Percentiles rank a stretch among this genome's conserved stretches.
phyloP scores from a whole-genome alignment of 2,797 vertebrate species.

The Chaetodon trifasciatus region DNA sequence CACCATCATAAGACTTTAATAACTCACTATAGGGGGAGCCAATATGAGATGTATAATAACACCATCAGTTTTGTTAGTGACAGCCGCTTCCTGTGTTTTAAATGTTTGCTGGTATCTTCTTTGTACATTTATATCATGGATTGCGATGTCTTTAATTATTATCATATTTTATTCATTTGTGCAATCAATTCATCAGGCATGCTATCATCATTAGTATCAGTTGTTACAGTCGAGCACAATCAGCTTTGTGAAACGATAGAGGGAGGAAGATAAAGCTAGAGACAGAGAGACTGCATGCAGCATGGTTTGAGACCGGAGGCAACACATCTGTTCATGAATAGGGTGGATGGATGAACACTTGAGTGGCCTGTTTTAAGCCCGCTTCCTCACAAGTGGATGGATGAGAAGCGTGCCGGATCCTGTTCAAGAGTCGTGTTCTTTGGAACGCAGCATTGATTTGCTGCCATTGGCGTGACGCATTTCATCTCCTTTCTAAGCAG shows the following conservation, averaged over 20 bases:
- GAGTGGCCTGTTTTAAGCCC: conserved; percentile 41
- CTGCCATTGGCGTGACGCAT: neutral
- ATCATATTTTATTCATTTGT: conserved; percentile 3
- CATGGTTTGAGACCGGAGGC: conserved; percentile 34
- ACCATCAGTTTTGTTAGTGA: neutral
- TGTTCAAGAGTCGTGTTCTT: neutral
- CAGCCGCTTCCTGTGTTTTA: conserved; percentile 3
- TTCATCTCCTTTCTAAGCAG: conserved; percentile 3
- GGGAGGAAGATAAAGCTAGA: neutral
- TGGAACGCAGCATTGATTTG: neutral
- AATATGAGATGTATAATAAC: neutral
- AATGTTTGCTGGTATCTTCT: neutral
- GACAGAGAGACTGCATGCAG: conserved; percentile 13
- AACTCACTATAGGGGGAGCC: neutral
- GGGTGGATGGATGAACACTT: conserved; percentile 31
- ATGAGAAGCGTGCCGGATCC: neutral
- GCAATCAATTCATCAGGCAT: neutral
- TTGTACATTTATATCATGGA: conserved; percentile 12
- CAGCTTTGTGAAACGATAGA: conserved; percentile 2
- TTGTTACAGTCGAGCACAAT: conserved; percentile 7
- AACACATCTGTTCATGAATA: conserved; percentile 66
- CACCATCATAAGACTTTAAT: neutral
- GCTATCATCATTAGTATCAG: neutral
- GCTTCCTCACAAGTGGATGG: conserved; percentile 19
- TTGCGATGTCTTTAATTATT: neutral